Evolutionary conservation across 2,113 vertebrate genomes (phyloP).

Genomic region (Anguilla rostrata): DNA sequence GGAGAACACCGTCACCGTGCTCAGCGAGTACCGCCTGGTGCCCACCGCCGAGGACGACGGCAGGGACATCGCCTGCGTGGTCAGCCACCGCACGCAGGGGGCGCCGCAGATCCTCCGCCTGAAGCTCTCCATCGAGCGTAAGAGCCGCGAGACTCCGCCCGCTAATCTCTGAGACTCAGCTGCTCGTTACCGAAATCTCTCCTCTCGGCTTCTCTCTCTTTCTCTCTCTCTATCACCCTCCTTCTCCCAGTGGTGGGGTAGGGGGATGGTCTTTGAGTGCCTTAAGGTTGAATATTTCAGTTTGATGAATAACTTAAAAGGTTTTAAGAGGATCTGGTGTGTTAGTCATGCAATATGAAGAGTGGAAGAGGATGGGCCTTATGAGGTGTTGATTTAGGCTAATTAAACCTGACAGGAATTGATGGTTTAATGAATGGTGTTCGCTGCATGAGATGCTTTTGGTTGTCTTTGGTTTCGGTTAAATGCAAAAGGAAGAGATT

Average conservation of each 20-base stretch:
- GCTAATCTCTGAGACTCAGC: not conserved
- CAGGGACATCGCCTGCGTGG: conserved; percentile 60
- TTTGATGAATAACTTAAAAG: too few species aligned
- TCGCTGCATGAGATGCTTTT: too few species aligned
- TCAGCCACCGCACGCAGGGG: conserved; percentile 62
- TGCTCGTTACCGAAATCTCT: not conserved
- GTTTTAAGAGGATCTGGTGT: too few species aligned
- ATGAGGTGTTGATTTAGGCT: too few species aligned
- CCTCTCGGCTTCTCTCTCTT: conserved; percentile 18
- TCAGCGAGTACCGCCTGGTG: conserved; percentile 71
- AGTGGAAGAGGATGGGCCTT: not conserved
- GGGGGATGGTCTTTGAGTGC: too few species aligned
- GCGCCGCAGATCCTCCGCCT: conserved; percentile 47
- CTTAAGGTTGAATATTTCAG: too few species aligned
- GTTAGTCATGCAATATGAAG: not conserved
- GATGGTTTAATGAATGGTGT: too few species aligned
- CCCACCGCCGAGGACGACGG: conserved; percentile 60
- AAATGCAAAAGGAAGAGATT: too few species aligned
- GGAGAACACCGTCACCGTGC: conserved; percentile 73
- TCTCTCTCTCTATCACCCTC: conserved; percentile 13
- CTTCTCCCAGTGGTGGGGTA: not conserved
- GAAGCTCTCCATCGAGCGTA: conserved; percentile 69
- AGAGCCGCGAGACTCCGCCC: conserved; percentile 33
- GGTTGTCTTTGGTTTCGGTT: too few species aligned
- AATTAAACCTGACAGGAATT: too few species aligned